These are phyloP conservation scores for Nephila pilipes DNA, from an alignment of 1,140 invertebrate species.

Conservation along the genomic window DNA sequence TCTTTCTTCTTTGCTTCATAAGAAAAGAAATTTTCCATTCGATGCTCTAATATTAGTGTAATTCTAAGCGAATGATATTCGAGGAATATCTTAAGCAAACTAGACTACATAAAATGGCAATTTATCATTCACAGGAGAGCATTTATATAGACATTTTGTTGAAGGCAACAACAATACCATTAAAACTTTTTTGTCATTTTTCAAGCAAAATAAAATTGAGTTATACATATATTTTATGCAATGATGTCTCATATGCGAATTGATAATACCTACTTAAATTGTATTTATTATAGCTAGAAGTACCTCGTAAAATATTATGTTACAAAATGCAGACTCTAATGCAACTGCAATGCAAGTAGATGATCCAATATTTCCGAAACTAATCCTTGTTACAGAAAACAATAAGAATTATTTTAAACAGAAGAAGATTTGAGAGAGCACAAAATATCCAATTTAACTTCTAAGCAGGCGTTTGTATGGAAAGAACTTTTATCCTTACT, in stretches of 20 bases:
- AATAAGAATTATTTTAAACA: not conserved
- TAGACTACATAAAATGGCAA: no score
- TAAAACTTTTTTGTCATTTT: not conserved
- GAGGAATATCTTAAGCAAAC: no score
- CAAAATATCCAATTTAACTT: slow-evolving; percentile 23
- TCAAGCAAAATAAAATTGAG: not conserved
- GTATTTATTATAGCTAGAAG: not conserved
- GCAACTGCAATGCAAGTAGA: not conserved
- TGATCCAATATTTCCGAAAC: not conserved
- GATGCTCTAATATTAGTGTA: no score
- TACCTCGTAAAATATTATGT: not conserved
- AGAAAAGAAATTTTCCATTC: no score
- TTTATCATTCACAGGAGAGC: no score
- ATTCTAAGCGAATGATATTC: no score
- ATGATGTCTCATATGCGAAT: not conserved
- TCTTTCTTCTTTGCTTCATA: no score
- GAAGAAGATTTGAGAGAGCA: not conserved
- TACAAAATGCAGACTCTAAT: not conserved
- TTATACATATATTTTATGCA: not conserved
- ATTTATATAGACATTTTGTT: no score
- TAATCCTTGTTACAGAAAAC: not conserved
- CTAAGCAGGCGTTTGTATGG: not conserved
- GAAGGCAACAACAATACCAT: no score
- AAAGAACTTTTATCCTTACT: not conserved
- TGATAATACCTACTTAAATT: not conserved